Base-by-base conservation (phyloP, 2,888 invertebrate species). In the Pogonocherus hispidulus region DNA sequence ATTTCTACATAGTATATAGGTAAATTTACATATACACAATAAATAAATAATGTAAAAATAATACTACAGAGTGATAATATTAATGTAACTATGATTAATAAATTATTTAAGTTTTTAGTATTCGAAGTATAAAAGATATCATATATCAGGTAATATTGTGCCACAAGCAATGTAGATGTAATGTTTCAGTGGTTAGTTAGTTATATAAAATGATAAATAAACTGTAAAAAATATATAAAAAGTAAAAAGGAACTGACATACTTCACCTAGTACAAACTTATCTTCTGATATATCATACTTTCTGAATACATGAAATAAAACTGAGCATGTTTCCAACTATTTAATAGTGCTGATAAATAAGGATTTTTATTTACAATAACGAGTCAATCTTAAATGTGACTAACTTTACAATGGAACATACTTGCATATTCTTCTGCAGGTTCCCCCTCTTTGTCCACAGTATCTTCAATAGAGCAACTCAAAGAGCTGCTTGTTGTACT, bases 391-490 rank as follows among this genome's bases (percentile, higher is more conserved):
- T 70, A 78, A 66, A 79, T 78, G 59, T 78, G 76, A 57, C 74
- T 79, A 68, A 78, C 74, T 70, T 73, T 69, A 67, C 74, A 60
- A 41, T 59, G 57, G 52, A 69, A 49, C 57, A 57, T 19, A 23
- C 69, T 56, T 16, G 9, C 44, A 4, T 32, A n/a, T 16, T 44
- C 44, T 64, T 69, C 63, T 19, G 11, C 67, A 5, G 62, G 20
- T 6, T 75, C 73, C 18, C 75, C 77, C 14, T 75, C 73, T 16
- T 70, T 71, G 22, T 72, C 72, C n/a, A 70, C 67, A 37, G 62
- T 67, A 14, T 82, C 82, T 47, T 82, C 82, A 6, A 82, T 66
- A n/a, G 81, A 81, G 69, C 81, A 82, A 67, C 75, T 80, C 49
- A 79, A 41, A 14, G 80, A 81, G 64, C 81, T 80, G 68, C 81